Conservation (phyloP, 2,888 invertebrate genomes). For the Ischnus inquisitorius region DNA sequence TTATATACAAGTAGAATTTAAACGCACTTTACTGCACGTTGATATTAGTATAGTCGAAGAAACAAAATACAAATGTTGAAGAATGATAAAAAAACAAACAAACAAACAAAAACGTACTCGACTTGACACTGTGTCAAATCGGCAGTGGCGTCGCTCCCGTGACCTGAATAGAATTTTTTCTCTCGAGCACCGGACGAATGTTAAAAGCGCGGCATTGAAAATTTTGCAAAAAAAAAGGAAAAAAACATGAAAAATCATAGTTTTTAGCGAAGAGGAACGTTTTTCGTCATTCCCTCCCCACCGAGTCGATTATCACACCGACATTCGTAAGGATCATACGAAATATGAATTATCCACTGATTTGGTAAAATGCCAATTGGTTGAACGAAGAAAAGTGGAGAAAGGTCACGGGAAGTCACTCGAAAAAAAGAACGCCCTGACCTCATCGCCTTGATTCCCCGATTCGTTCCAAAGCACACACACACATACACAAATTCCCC, state of each 20-base stretch:
- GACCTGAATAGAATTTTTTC: conserved; percentile 67
- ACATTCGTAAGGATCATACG: conserved; percentile 6
- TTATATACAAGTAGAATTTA: conserved; percentile 61
- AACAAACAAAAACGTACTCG: no score
- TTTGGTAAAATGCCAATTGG: neutral
- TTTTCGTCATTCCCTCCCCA: conserved; percentile 9
- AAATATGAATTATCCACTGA: neutral
- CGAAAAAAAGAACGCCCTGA: conserved; percentile 54
- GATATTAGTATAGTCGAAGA: conserved; percentile 41
- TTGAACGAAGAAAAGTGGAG: neutral
- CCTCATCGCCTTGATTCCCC: conserved; percentile 54
- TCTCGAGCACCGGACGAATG: conserved; percentile 53
- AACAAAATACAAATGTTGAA: conserved; percentile 15
- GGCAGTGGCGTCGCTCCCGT: conserved; percentile 68
- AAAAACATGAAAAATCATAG: conserved; percentile 29
- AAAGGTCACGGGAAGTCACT: conserved; percentile 69
- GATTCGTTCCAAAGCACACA: conserved; percentile 35
- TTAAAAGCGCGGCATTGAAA: conserved; percentile 64
- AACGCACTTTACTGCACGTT: conserved; percentile 61
- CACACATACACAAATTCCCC: no score
- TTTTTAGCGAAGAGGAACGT: conserved; percentile 57
- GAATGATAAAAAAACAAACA: conserved; percentile 6
- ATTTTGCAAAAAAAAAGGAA: conserved; percentile 18
- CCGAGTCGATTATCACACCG: conserved; percentile 16
- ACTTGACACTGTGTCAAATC: conserved; percentile 59